Evolutionary conservation across 2,888 invertebrate species (phyloP).

Genomic region (Nomada fucata): DNA sequence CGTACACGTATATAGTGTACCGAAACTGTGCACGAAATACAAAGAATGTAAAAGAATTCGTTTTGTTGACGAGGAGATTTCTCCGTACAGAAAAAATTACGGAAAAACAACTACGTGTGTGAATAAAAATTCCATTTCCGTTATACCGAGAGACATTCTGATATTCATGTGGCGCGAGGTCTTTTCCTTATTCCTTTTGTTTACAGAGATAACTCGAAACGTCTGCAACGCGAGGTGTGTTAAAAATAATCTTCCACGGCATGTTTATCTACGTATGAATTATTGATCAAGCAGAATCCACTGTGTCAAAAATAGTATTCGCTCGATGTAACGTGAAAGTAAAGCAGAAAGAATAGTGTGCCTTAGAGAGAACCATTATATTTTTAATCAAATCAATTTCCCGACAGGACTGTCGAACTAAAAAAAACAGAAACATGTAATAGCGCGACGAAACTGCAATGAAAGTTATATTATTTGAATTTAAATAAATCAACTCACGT

Average conservation of each 20-base stretch:
- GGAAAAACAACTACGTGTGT: background rate
- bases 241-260: background rate
- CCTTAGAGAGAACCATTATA: too few relatives aligned
- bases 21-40: background rate
- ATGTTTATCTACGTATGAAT: background rate
- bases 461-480: too few relatives aligned
- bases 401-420: too few relatives aligned
- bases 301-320: background rate
- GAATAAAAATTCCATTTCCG: slow-evolving; percentile 7
- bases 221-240: background rate
- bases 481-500: too few relatives aligned
- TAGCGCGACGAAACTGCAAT: too few relatives aligned
- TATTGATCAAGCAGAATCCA: background rate
- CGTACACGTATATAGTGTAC: background rate
- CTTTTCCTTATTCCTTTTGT: background rate
- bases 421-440: too few relatives aligned
- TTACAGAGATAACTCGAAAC: background rate
- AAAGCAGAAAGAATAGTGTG: too few relatives aligned
- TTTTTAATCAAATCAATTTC: too few relatives aligned
- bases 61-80: background rate
- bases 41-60: too few relatives aligned
- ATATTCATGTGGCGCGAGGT: background rate
- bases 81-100: background rate
- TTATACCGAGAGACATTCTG: background rate
- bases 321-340: too few relatives aligned